Conservation (phyloP, 2,888 invertebrate genomes). For the Octonoba sinensis region DNA sequence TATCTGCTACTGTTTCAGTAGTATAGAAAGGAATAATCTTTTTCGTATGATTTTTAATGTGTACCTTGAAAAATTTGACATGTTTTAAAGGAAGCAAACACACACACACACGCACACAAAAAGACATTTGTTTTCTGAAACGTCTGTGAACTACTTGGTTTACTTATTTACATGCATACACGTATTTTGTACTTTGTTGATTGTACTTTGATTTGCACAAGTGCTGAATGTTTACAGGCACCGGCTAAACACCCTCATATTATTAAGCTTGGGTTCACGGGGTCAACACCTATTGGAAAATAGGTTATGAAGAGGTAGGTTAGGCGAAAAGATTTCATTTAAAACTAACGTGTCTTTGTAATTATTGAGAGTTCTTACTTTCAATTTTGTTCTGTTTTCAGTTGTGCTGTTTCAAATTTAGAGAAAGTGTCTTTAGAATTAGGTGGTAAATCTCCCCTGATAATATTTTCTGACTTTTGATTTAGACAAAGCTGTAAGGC, state of each 20-base stretch:
- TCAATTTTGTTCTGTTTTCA: conserved; percentile 63
- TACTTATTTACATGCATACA: too few relatives aligned
- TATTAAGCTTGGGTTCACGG: conserved; percentile 95
- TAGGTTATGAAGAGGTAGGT: conserved; percentile 84
- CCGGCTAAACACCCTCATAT: conserved; percentile 87
- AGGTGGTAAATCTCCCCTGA: conserved; percentile 95
- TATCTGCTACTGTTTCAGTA: too few relatives aligned
- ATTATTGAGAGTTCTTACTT: background rate
- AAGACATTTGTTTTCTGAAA: too few relatives aligned
- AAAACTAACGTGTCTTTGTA: background rate
- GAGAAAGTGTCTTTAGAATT: conserved; percentile 95
- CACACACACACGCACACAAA: too few relatives aligned
- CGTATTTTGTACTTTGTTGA: too few relatives aligned
- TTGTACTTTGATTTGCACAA: conserved; percentile 70
- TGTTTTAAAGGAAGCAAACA: too few relatives aligned
- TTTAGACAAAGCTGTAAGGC: conserved; percentile 89
- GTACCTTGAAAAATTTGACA: too few relatives aligned
- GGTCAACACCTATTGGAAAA: conserved; percentile 92
- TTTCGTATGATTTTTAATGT: too few relatives aligned
- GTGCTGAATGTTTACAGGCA: conserved; percentile 85
- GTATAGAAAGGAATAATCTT: too few relatives aligned
- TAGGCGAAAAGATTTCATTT: background rate
- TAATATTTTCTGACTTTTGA: conserved; percentile 95
- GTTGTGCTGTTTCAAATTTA: conserved; percentile 88
- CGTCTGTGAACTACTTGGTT: too few relatives aligned